phyloP scores from a whole-genome alignment of 2,888 invertebrate species.

The Petrolisthes manimaculis region DNA sequence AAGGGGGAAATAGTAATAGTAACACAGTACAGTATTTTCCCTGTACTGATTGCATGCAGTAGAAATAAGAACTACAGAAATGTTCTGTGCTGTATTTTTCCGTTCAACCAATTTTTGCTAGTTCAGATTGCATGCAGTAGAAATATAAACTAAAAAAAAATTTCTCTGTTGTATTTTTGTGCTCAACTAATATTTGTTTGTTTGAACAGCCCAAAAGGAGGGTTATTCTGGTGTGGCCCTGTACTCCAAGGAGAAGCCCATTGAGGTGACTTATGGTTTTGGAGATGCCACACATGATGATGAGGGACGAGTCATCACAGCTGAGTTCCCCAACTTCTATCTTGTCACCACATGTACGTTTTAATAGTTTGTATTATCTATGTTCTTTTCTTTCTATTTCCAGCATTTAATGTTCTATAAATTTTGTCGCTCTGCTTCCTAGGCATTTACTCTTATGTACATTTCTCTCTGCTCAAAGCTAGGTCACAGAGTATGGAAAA shows the following conservation, averaged over 20 bases:
- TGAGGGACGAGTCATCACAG: slow-evolving; percentile 85
- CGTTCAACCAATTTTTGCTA: background rate
- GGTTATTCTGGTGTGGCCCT: slow-evolving; percentile 96
- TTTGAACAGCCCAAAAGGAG: slow-evolving; percentile 70
- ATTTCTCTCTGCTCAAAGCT: background rate
- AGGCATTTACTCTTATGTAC: no score
- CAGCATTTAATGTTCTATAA: no score
- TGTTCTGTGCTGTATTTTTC: background rate
- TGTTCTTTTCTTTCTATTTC: no score
- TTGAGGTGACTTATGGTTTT: slow-evolving; percentile 86
- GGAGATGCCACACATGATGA: slow-evolving; percentile 79
- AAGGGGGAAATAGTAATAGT: no score
- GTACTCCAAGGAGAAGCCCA: slow-evolving; percentile 85
- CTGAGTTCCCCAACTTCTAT: slow-evolving; percentile 92
- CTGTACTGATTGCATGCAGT: no score
- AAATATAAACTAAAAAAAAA: no score
- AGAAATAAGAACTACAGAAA: no score
- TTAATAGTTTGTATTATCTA: background rate
- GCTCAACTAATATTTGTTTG: background rate
- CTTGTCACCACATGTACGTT: slow-evolving; percentile 84
- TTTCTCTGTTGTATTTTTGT: background rate
- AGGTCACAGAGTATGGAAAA: background rate
- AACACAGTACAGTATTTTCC: no score
- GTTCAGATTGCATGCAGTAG: no score
- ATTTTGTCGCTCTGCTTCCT: no score